Base-by-base conservation (phyloP, 2,888 invertebrate genomes). In the Lithodes maja region DNA sequence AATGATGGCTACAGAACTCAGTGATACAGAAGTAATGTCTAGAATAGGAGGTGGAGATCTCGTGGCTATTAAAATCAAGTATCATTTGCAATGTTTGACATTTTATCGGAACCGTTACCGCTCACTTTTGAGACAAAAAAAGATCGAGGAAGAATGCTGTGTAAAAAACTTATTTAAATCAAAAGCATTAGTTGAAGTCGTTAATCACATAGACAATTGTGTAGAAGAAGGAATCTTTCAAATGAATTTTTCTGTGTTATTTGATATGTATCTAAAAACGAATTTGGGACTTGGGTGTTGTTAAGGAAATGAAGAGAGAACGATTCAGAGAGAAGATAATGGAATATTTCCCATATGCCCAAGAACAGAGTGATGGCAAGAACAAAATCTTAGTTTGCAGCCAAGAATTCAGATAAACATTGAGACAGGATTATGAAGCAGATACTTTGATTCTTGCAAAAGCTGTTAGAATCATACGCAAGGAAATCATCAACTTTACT, bases 371-470 rank as follows among this genome's bases (percentile, higher is more conserved):
- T 61, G 61, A 61, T 61, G 61, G 61, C 61, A 61, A 61, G 12
- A 61, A 61, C 12, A 61, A 61, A 12, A 61, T 61, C 12, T 12
- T 77, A 9, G 75, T 77, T 7, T 33, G 17, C 49, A 12, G 12
- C 5, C 61, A 61, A 61, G 5, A 12, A 7, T 7, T 61, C 7
- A 5, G 12, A 12, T 5, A 61, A 5, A 74, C n/a, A n/a, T n/a
- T 74, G 74, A 74, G n/a, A 74, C 74, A 74, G 74, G 74, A 74
- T 17, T 74, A 74, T 74, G 74, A 74, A 61, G 61, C 7, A 7
- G 61, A 61, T 61, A 12, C 61, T 7, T 12, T 61, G 12, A 5
- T 61, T 5, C 61, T 61, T 5, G 61, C 61, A 7, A 61, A 61
- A 12, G 61, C 61, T 7, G 61, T 12, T 12, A 61, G 12, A 12